Evolutionary conservation across 2,113 vertebrate genomes (phyloP), one percentile per base, ranked within the genome.

Genomic region (Haemorhous mexicanus): DNA sequence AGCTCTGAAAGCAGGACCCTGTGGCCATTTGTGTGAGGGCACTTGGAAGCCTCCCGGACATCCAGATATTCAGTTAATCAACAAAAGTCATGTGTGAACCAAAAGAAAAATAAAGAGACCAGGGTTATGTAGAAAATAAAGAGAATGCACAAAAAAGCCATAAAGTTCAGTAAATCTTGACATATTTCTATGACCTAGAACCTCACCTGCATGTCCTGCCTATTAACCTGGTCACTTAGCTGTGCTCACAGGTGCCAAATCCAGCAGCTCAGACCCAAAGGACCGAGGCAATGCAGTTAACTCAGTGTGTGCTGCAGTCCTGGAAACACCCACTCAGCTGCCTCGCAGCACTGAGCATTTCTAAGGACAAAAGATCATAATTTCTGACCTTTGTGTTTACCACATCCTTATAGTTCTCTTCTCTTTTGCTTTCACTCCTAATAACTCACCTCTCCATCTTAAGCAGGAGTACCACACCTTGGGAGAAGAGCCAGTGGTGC

Each of bases 271-370:
- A 39, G 16, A 49, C 21, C 61, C 32, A 35, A 62, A 55, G 12
- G 18, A 33, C 16, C 10, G 41, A 50, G 32, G n/a, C 55, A 86
- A 53, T 32, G 32, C 2, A 1, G 14, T 22, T 75, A 66, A 53
- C n/a, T 17, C 28, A 13, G 4, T 35, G 59, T 21, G 18, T 75
- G 69, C 84, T 84, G n/a, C 37, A 63, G 30, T 39, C 39, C 72
- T 62, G 43, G 39, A 41, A 80, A 69, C 11, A 16, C 37, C 37
- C 24, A 4, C 43, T 83, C 10, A 2, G 26, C 39, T 61, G 22
- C 46, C n/a, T 58, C 2, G 0, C 13, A 63, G 28, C 9, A 1
- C 26, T 30, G 35, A 24, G 23, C 0, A 0, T 27, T 76, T 61
- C 37, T 47, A 77, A 55, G 39, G 44, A 47, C 5, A 73, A 68